Conservation (phyloP, 2,113 vertebrate genomes). For the Rhinolophus sinicus region DNA sequence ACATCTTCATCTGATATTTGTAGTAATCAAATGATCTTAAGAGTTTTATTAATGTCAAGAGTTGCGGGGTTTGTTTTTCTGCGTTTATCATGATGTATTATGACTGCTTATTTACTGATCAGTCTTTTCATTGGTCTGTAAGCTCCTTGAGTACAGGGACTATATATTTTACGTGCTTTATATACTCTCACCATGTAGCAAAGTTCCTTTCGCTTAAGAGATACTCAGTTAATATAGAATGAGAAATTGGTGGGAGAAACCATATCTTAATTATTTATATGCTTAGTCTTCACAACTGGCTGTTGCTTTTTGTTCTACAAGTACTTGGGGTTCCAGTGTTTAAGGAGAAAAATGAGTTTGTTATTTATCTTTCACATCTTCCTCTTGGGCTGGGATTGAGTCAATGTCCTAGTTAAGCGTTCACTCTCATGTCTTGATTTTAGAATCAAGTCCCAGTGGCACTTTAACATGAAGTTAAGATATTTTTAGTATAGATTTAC, state of each 20-base stretch:
- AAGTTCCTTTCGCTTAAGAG: background rate
- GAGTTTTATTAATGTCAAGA: background rate
- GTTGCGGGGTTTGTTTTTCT: background rate
- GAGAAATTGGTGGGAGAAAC: background rate
- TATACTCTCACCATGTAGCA: background rate
- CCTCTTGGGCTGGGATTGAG: background rate
- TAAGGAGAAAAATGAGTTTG: background rate
- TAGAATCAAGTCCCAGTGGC: background rate
- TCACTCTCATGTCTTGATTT: background rate
- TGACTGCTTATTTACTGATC: background rate
- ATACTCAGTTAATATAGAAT: background rate
- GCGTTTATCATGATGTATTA: background rate
- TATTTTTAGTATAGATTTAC: background rate
- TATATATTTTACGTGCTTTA: background rate
- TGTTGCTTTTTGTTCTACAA: background rate
- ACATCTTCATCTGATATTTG: slow-evolving; percentile 5
- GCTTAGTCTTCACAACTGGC: background rate
- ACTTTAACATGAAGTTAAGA: background rate
- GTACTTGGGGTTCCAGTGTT: background rate
- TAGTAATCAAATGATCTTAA: slow-evolving; percentile 15
- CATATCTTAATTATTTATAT: background rate
- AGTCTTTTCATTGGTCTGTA: background rate
- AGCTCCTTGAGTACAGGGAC: background rate
- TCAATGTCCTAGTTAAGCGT: background rate
- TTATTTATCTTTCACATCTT: background rate